Evolutionary conservation across 64 coral and sea anemone species (phyloP), one percentile per base, ranked within the genome.

Genomic region (Montipora efflorescens): DNA sequence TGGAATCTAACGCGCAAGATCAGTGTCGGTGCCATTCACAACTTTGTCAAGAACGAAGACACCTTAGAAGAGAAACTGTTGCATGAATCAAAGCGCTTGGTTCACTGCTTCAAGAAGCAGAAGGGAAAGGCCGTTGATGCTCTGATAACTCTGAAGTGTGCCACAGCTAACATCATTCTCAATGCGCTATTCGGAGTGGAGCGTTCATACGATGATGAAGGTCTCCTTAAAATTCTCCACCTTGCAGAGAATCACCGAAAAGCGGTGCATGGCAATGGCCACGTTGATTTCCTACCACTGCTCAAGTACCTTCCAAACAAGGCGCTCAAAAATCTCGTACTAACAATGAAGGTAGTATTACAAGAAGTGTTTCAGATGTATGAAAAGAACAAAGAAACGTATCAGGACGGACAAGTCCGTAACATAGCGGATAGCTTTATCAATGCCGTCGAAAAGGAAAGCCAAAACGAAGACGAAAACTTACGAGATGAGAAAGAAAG

Each of bases 371-470:
- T 7, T 1, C 43, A 76, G 59, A 58, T 77, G 76, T 79, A 61
- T 89, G 14, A 59, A 4, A 13, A 77, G 49, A 76, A 89, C 76
- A 76, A 61, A 77, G 48, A 77, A 76, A 77, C 87, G 45, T 89
- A 77, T 21, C n/a, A 7, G 9, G 48, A 22, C 22, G 87, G 72
- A 3, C 49, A 66, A 4, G 59, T 89, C 46, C 87, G 87, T 73
- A 79, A 89, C 36, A 89, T 89, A 11, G 87, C 87, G 9, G 87
- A 89, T 19, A 71, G 82, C 49, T 86, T 86, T 49, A 72, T 86
- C 44, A 70, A n/a, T 11, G 82, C 72, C 5, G 49, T 79, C 6
- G 23, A 77, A 23, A 77, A 61, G 18, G 51, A 89, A 59, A 67
- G 72, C 20, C 5, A 75, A 51, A 89, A 77, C 43, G 52, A 59